phyloP scores from a whole-genome alignment of 1,140 invertebrate genomes.

The Brachionus rotundiformis region DNA sequence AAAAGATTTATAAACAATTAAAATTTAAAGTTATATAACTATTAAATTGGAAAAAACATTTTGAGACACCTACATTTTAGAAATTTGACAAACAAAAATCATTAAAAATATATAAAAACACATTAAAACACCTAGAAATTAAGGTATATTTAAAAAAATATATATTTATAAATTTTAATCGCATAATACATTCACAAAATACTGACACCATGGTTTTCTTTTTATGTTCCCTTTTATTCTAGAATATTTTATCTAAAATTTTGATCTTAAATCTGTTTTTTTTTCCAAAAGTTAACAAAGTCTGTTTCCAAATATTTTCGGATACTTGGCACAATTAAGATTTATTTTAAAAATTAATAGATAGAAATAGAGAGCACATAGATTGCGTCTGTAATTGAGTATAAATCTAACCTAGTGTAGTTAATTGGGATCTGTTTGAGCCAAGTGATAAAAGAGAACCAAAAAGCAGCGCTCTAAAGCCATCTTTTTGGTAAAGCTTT shows the following conservation, averaged over 20 bases:
- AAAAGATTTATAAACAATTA: not conserved
- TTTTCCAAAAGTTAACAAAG: not conserved
- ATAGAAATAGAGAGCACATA: no score
- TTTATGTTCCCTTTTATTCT: no score
- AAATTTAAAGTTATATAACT: not conserved
- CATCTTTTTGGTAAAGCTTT: no score
- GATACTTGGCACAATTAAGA: not conserved
- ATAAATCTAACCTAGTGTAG: no score
- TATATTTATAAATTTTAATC: no score
- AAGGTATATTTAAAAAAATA: not conserved
- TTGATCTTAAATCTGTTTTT: not conserved
- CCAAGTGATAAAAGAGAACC: not conserved
- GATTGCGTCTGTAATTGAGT: no score
- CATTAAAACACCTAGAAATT: not conserved
- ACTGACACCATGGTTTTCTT: not conserved
- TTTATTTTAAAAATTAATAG: not conserved
- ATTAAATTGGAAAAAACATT: not conserved
- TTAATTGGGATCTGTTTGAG: no score
- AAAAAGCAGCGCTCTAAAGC: not conserved
- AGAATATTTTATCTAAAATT: no score
- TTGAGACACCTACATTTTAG: not conserved
- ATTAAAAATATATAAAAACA: not conserved
- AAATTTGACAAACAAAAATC: not conserved
- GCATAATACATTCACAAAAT: not conserved
- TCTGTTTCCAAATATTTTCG: not conserved